Evolutionary conservation across 2,797 vertebrate genomes (phyloP).

Genomic region (Triplophysa yarkandensis): DNA sequence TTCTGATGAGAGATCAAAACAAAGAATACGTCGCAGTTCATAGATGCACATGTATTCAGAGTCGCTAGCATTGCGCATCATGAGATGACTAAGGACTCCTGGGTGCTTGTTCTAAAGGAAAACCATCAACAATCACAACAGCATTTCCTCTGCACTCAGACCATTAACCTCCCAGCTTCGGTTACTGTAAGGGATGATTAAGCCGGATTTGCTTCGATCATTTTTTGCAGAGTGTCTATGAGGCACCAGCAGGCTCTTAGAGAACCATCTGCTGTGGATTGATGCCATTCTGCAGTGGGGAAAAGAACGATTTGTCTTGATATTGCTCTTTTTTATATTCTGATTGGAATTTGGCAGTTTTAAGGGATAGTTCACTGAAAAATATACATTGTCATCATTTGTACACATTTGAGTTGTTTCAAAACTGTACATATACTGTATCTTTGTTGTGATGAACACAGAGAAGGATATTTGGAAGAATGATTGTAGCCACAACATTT

Average conservation of each 20-base stretch:
- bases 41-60: background rate
- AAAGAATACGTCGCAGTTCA: no score
- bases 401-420: no score
- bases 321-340: background rate
- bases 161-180: slow-evolving; percentile 34
- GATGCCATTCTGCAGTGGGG: slow-evolving; percentile 4
- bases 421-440: no score
- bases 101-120: slow-evolving; percentile 20
- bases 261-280: slow-evolving; percentile 34
- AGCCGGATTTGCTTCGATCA: slow-evolving; percentile 25
- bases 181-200: slow-evolving; percentile 49
- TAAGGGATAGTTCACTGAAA: background rate
- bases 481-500: no score
- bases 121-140: slow-evolving; percentile 21
- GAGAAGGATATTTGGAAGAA: no score
- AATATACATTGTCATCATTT: no score
- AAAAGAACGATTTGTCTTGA: background rate
- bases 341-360: background rate
- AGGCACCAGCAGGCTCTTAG: slow-evolving; percentile 18
- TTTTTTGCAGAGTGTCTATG: slow-evolving; percentile 34
- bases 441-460: no score
- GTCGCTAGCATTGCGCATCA: background rate
- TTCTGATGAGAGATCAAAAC: no score
- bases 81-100: background rate
- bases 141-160: slow-evolving; percentile 29